A percentile compares a stretch with the other conserved stretches of the same genome.
Evolutionary conservation across 2,113 vertebrate genomes (phyloP).

Genomic region (Tragelaphus scriptus): DNA sequence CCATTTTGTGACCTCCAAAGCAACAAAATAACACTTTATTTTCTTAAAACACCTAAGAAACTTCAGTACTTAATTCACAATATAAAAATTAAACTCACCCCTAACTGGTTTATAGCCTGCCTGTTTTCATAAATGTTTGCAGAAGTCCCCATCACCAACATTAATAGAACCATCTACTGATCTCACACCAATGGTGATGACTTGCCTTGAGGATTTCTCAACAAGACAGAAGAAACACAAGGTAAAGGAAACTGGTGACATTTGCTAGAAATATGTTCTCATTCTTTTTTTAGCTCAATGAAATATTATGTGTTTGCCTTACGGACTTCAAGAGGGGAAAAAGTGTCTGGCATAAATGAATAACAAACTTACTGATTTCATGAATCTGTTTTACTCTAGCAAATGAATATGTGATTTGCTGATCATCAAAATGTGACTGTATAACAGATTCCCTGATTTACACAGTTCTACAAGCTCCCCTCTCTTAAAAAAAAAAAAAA

Average conservation of each 20-base stretch:
- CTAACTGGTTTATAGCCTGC: not conserved
- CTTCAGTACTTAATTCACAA: not conserved
- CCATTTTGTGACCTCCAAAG: not conserved
- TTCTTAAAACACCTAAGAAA: not conserved
- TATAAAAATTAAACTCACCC: not conserved
- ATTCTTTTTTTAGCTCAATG: not conserved
- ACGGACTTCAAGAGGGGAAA: not conserved
- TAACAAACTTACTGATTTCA: conserved; percentile 4
- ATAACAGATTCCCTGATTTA: not conserved
- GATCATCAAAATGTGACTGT: not conserved
- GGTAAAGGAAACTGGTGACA: not conserved
- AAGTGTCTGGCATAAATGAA: not conserved
- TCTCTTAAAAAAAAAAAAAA: not conserved
- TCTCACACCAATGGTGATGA: not conserved
- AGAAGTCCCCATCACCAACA: not conserved
- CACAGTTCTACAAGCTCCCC: not conserved
- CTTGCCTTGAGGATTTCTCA: not conserved
- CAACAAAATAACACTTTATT: not conserved
- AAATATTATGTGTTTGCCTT: not conserved
- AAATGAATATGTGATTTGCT: conserved; percentile 22
- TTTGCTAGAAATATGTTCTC: not conserved
- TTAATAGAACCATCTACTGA: not conserved
- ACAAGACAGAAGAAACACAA: not conserved
- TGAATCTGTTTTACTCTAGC: not conserved
- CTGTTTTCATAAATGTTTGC: not conserved